Base-by-base conservation (phyloP, 2,888 invertebrate genomes). In the Noctua fimbriata region DNA sequence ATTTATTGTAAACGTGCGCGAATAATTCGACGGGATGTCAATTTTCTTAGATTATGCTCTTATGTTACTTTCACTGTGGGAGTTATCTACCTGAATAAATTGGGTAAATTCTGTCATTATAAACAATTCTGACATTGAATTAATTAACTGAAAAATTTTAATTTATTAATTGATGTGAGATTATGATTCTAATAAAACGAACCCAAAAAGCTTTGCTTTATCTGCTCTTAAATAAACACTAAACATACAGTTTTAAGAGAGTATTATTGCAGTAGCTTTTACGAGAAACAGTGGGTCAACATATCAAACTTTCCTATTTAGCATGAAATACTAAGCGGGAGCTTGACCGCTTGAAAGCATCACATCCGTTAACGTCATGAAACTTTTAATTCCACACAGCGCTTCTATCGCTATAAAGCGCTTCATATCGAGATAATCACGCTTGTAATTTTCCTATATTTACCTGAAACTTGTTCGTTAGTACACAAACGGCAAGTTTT, bases 381-480 rank as follows among this genome's bases (percentile, higher is more conserved):
- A 82, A 70, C 36, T 73, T 78, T 69, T 73, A 36, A 73, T 44
- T 2, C 32, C 18, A 49, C 24, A 18, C 21, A 66, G 41, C 49
- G 32, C 41, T n/a, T 28, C 14, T 3, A 67, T 41, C 41, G 41
- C 66, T n/a, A 52, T 21, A 66, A 58, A 82, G 58, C 52, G 49
- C 16, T 52, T 65, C 36, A 70, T 69, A 77, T 81, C 73, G 67
- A 72, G 60, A 77, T 36, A 69, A 82, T 14, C 16, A 69, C 16
- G 7, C 60, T 58, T 71, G 65, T 69, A 66, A 82, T 66, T 76
- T 71, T 44, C 21, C n/a, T 32, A 32, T 85, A 79, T 81, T 75
- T 78, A 78, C 72, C 72, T 79, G 69, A 58, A 88, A 84, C 78
- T 86, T 78, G 60, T 71, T 88, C 76, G 79, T 87, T 75, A 60